Conservation (phyloP, 2,797 vertebrate genomes). For the Dromococcyx pavoninus region DNA sequence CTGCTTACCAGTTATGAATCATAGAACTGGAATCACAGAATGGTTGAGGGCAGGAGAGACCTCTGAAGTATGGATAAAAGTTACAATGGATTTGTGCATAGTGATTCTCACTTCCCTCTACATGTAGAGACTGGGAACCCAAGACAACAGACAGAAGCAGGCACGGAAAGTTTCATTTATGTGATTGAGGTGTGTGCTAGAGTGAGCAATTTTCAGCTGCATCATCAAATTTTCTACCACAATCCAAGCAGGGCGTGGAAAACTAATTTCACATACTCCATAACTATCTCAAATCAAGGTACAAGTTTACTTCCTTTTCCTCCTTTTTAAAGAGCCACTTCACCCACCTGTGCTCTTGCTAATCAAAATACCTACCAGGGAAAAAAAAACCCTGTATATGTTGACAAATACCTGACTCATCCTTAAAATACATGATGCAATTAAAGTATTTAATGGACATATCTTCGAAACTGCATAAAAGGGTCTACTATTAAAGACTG, state of each 20-base stretch:
- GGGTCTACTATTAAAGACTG: not conserved
- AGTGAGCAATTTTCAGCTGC: not conserved
- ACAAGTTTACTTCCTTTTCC: slow-evolving; percentile 38
- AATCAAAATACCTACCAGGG: not conserved
- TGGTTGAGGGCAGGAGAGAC: not conserved
- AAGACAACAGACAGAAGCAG: not conserved
- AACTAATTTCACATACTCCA: not conserved
- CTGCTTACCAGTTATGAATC: not conserved
- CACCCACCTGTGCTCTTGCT: not conserved
- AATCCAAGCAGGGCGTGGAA: slow-evolving; percentile 20
- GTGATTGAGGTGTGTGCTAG: not conserved
- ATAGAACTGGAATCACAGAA: not conserved
- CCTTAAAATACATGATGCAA: not conserved
- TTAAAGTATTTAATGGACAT: not conserved
- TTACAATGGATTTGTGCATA: not conserved
- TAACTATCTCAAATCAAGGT: slow-evolving; percentile 39
- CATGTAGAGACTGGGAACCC: not conserved
- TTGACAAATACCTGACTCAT: not conserved
- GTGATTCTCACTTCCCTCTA: not conserved
- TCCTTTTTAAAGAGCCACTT: slow-evolving; percentile 15
- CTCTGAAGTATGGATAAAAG: not conserved
- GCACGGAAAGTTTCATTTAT: not conserved
- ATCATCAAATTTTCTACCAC: slow-evolving; percentile 23
- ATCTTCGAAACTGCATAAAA: not conserved
- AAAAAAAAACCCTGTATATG: not conserved